Evolutionary conservation across 1,140 invertebrate species (phyloP).

Genomic region (Drosophila ironensis): DNA sequence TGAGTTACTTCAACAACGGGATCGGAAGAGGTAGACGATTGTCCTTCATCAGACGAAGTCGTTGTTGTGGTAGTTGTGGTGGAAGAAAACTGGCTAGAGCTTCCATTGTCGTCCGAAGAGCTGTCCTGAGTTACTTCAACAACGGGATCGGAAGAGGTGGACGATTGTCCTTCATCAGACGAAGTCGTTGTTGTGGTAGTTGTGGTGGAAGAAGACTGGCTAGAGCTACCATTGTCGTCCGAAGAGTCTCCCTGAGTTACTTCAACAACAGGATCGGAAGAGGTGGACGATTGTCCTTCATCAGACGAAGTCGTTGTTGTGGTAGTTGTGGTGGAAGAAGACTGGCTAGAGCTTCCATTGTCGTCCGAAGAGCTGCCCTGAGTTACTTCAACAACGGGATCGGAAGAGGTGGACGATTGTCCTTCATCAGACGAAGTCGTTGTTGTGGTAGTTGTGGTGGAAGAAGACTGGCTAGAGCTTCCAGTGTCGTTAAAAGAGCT

Average conservation of each 20-base stretch:
- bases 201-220: neutral
- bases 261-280: neutral
- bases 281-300: neutral
- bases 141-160: neutral
- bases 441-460: conserved; percentile 2
- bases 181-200: conserved; percentile 4
- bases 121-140: neutral
- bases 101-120: neutral
- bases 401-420: neutral
- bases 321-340: neutral
- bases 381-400: neutral
- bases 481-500: neutral
- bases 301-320: neutral
- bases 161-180: neutral
- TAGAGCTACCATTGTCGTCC: neutral
- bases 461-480: neutral
- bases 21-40: neutral
- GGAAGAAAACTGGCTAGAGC: neutral
- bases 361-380: neutral
- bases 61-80: neutral
- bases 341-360: neutral
- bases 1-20: neutral
- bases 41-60: neutral
- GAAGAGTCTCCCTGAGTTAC: neutral
- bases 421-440: neutral